A percentile compares a stretch with the other conserved stretches of the same genome.
Evolutionary conservation across 2,113 vertebrate species (phyloP).

Genomic region (Nerophis lumbriciformis): DNA sequence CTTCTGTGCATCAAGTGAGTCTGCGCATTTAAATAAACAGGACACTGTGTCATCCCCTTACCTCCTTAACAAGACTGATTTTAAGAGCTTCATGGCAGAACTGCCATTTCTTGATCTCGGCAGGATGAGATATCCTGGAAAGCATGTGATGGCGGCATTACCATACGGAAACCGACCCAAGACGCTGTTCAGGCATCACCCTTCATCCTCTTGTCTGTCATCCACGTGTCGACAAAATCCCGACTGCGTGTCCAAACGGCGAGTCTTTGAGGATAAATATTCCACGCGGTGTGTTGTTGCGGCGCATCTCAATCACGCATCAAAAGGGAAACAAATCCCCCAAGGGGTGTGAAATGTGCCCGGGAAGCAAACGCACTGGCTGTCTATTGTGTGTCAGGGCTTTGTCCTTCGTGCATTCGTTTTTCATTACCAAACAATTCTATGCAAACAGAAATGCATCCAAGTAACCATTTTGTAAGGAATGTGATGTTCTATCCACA

Average conservation of each 20-base stretch:
- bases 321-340: constrained; percentile 3
- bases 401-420: constrained; percentile 4
- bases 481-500: not conserved
- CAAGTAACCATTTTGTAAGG: not conserved
- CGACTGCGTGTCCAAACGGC: not conserved
- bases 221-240: not conserved
- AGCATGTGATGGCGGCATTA: not conserved
- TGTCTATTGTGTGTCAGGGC: constrained; percentile 5
- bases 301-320: constrained; percentile 17
- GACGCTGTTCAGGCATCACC: not conserved
- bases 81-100: not conserved
- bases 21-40: not conserved
- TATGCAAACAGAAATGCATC: not conserved
- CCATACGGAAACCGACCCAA: not conserved
- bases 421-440: not conserved
- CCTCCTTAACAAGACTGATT: not conserved
- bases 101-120: not conserved
- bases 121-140: constrained; percentile 2
- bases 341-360: not conserved
- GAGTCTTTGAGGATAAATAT: constrained; percentile 3
- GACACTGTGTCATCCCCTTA: not conserved
- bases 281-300: not conserved
- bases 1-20: constrained; percentile 4
- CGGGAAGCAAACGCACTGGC: not conserved
- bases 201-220: constrained; percentile 1